A percentile compares a stretch with the other conserved stretches of the same genome.
These are phyloP conservation scores for Halcyon chelicuti DNA, from an alignment of 2,797 vertebrate genomes.

Conservation along the genomic window DNA sequence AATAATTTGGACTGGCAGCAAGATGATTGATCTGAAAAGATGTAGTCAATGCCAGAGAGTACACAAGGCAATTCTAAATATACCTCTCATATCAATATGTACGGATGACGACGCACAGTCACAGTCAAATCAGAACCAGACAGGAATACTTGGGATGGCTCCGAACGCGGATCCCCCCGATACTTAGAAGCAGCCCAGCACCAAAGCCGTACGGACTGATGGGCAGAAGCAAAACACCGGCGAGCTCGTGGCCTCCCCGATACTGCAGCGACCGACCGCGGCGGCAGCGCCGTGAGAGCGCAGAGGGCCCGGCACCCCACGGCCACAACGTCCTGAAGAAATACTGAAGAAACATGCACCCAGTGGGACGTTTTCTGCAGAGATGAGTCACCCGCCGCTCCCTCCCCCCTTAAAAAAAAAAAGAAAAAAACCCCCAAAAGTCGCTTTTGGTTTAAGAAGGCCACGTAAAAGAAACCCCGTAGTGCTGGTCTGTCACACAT, in stretches of 20 bases:
- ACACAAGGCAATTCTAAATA: slow-evolving; percentile 5
- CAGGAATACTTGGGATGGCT: slow-evolving; percentile 12
- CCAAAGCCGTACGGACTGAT: not conserved
- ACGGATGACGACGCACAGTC: not conserved
- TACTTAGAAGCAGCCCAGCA: not conserved
- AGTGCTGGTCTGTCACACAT: not conserved
- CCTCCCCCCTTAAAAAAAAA: rapidly evolving
- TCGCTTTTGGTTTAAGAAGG: not conserved
- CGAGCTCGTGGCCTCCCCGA: not conserved
- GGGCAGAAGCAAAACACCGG: not conserved
- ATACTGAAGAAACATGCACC: not conserved
- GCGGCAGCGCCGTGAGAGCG: not conserved
- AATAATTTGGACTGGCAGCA: slow-evolving; percentile 42
- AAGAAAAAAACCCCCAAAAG: not conserved
- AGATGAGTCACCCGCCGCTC: rapidly evolving
- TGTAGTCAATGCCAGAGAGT: not conserved
- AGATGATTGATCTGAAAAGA: not conserved
- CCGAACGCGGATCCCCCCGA: not conserved
- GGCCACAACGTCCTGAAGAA: not conserved
- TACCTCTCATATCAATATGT: not conserved
- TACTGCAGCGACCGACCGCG: not conserved
- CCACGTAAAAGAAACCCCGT: not conserved
- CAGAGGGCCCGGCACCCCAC: not conserved
- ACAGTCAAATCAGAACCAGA: not conserved
- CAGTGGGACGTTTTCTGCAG: not conserved